Base-by-base conservation (phyloP, 2,113 vertebrate genomes). In the Motacilla tschutschensis region DNA sequence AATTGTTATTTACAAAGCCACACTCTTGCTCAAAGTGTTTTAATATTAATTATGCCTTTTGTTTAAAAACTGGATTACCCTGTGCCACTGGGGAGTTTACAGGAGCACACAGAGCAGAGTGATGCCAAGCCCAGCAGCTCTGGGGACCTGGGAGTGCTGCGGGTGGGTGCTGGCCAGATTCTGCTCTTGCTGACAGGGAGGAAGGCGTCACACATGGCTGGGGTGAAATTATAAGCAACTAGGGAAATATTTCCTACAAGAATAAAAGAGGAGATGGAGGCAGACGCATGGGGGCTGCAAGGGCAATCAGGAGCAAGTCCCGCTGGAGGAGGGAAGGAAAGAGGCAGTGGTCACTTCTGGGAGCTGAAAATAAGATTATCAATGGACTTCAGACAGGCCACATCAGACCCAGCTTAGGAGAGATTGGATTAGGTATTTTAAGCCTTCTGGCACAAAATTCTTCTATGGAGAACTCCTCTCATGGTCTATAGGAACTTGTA, bases 1-100 rank as follows among this genome's bases (percentile, higher is more conserved):
- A 88, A 84, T 77, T 50, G 59, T 91, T 88, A 85, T 88, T 90
- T 92, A 84, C 81, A 84, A 76, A 93, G 84, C 75, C 64, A 51
- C 69, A 46, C 64, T 44, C 44, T 50, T 86, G 77, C 47, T 87
- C 66, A 54, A 71, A 91, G 64, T 79, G 71, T 66, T 88, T 90
- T 93, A 79, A 88, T 83, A 90, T 82, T 86, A 90, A 88, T 91
- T 88, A 84, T 46, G 67, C 48, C 62, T 71, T 57, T 25, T 81
- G 71, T 93, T 93, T 82, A 90, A 84, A 87, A 91, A 55, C 12
- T 17, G 66, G 78, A 80, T 92, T 88, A 90, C 66, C 46, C 80
- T 8, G 1, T 16, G 69, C 43, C 0, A 4, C 80, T 20, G 70
- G 62, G 86, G 55, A 73, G 60, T 66, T 84, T 2, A 1, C 28